Evolutionary conservation across 2,797 vertebrate genomes (phyloP), one percentile per base, ranked within the genome.

Genomic region (Sebastes paucispinis): DNA sequence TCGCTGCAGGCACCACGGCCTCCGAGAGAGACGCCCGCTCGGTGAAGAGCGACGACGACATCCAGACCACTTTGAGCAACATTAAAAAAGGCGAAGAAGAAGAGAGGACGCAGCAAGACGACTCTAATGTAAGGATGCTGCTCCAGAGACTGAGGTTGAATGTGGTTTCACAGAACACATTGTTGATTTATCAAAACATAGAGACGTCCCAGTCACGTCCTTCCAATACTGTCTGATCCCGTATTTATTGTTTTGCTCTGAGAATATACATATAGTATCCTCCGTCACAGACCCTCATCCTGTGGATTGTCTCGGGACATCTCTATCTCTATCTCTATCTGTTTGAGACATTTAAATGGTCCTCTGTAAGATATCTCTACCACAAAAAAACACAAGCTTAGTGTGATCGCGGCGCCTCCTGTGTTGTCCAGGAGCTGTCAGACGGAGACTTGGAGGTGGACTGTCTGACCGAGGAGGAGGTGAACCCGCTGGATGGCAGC

Each of bases 401-500:
- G 3, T 34, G 39, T 64, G 24, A 58, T 58, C 7, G 5, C 2
- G 11, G 0, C 11, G 52, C 55, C 4, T 39, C 2, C 29, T 69
- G n/a, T 87, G 59, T 68, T 55, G 29, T 25, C 58, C 96, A 98
- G 55, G 98, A 99, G 55, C 95, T 99, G 72, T 99, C 98, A 0
- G 98, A 99, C 10, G 98, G 98, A 9, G 98, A 99, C 87, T 86
- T 99, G 91, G 98, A 99, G 93, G 96, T 97, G 47, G 98, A 99
- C 87, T 96, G 95, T 82, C 95, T 99, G 70, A 96, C 96, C 7
- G 98, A 97, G 74, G 98, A 99, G 70, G 98, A 99, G 89, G 96
- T 97, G 64, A 99, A 98, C 92, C 97, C 97, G 11, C 95, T 99
- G 13, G 98, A 99, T 3, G 97, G 97, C 55, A 99, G 97, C 95